These are phyloP conservation scores for Mobula birostris DNA, from an alignment of 2,113 vertebrate species.

Conservation along the genomic window DNA sequence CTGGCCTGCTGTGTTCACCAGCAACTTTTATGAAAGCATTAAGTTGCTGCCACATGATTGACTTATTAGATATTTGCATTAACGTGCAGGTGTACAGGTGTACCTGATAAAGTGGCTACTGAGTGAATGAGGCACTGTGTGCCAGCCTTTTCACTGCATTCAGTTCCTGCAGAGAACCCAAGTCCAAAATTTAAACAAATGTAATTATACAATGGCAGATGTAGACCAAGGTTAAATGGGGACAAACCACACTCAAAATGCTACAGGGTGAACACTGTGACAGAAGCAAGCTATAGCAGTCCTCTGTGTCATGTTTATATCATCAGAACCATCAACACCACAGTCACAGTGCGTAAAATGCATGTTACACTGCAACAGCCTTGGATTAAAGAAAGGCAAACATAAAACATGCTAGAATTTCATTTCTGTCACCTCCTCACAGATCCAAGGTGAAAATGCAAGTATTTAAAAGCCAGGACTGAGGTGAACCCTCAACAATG, in stretches of 20 bases:
- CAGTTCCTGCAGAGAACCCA: background rate
- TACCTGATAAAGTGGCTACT: no score
- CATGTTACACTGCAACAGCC: background rate
- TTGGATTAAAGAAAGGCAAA: background rate
- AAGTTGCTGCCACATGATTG: no score
- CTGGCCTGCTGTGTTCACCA: no score
- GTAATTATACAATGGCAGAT: background rate
- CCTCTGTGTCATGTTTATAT: background rate
- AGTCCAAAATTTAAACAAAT: background rate
- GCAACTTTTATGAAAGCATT: no score
- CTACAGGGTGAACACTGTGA: background rate
- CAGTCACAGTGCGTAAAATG: background rate
- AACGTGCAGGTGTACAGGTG: background rate
- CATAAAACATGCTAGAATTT: background rate
- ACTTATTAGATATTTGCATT: no score
- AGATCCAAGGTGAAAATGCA: background rate
- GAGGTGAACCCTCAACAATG: no score
- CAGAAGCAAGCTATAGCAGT: background rate
- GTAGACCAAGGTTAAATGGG: background rate
- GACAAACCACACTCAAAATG: background rate
- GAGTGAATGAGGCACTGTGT: no score
- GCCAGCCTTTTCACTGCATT: background rate
- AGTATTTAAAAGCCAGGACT: background rate
- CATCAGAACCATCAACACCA: no score
- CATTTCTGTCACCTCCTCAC: background rate